phyloP scores from a whole-genome alignment of 2,888 invertebrate genomes.

The Idaea straminata region DNA sequence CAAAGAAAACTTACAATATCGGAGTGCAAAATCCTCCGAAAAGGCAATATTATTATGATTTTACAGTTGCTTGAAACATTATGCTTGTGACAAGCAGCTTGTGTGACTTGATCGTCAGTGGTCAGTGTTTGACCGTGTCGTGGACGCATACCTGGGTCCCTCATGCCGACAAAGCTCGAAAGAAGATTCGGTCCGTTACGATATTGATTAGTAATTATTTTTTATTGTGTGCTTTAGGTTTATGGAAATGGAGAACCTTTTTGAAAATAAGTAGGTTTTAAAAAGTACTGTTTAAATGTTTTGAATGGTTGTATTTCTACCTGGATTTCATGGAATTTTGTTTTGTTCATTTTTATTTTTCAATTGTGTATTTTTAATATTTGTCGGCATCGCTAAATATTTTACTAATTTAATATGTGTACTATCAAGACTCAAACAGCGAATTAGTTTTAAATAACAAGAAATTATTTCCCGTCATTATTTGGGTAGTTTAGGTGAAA shows the following conservation, averaged over 20 bases:
- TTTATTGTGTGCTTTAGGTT: not conserved
- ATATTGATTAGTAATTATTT: not conserved
- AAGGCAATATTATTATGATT: too few relatives aligned
- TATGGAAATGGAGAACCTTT: not conserved
- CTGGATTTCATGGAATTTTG: not conserved
- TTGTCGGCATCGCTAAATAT: not conserved
- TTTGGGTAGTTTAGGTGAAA: too few relatives aligned
- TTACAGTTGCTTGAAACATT: too few relatives aligned
- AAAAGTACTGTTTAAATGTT: not conserved
- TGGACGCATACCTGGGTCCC: not conserved
- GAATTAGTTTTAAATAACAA: too few relatives aligned
- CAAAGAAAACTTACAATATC: too few relatives aligned
- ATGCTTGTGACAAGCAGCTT: too few relatives aligned
- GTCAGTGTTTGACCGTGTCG: not conserved
- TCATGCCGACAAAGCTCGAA: not conserved
- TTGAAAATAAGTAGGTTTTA: too few relatives aligned
- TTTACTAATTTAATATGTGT: too few relatives aligned
- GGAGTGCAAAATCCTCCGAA: too few relatives aligned
- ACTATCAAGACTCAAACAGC: too few relatives aligned
- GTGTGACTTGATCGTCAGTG: too few relatives aligned
- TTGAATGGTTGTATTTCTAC: not conserved
- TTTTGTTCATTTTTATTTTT: not conserved
- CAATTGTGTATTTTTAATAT: not conserved
- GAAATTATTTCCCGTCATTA: too few relatives aligned
- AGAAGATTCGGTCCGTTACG: not conserved